Conservation (phyloP, 2,888 invertebrate species). For the Pyrochroa serraticornis region DNA sequence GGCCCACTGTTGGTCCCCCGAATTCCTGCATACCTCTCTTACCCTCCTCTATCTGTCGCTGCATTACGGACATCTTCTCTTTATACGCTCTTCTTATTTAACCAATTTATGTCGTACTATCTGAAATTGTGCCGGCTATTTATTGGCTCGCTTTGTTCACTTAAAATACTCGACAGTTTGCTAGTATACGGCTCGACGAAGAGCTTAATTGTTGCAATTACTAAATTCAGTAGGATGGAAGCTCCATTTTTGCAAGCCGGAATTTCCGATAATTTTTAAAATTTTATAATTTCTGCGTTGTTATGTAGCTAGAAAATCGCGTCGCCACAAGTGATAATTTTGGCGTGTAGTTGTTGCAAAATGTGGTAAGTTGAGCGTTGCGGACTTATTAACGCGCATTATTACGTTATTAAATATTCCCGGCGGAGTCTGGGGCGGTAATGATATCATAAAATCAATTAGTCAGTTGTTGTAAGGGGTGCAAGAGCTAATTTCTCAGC, state of each 20-base stretch:
- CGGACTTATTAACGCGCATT: constrained; percentile 17
- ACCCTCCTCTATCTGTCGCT: constrained; percentile 27
- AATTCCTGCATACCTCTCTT: constrained; percentile 40
- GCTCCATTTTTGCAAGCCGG: constrained; percentile 31
- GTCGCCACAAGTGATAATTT: no score
- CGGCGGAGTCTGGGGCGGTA: constrained; percentile 15
- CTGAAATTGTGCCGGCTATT: constrained; percentile 34
- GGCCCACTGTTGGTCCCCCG: constrained; percentile 35
- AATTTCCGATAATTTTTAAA: constrained; percentile 30
- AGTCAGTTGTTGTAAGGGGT: constrained; percentile 42
- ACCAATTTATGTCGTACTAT: constrained; percentile 45
- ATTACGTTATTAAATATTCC: constrained; percentile 21
- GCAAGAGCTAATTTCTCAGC: constrained; percentile 41
- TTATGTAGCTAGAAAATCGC: constrained; percentile 28
- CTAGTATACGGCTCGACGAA: constrained; percentile 12
- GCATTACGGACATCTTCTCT: constrained; percentile 45
- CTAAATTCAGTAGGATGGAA: constrained; percentile 30
- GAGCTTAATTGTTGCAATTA: constrained; percentile 32
- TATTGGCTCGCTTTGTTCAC: constrained; percentile 30
- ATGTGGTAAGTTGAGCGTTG: constrained; percentile 6
- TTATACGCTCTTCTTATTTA: constrained; percentile 48
- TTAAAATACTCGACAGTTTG: constrained; percentile 35
- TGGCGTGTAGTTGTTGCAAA: no score
- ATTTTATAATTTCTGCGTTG: constrained; percentile 31
- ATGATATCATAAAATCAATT: constrained; percentile 44